These are phyloP conservation scores for Amiota mariae DNA, from an alignment of 2,888 invertebrate genomes.

Conservation along the genomic window DNA sequence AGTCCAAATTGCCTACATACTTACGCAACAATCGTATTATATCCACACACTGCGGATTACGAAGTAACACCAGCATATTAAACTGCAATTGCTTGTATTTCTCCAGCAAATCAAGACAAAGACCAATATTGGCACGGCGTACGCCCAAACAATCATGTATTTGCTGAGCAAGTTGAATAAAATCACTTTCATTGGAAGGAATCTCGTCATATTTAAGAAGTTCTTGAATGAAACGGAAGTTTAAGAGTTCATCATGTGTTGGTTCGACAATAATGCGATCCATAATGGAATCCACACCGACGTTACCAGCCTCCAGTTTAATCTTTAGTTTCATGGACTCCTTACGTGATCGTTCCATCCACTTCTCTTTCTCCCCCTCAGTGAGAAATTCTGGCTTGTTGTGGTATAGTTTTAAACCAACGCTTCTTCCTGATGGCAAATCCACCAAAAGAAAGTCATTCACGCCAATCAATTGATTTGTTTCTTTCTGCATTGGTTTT, in stretches of 20 bases:
- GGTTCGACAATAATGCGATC: constrained; percentile 79
- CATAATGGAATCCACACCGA: constrained; percentile 76
- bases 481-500: too few relatives aligned
- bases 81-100: constrained; percentile 74
- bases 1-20: constrained; percentile 85
- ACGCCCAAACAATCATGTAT: constrained; percentile 71
- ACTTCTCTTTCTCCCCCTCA: constrained; percentile 77
- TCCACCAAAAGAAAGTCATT: constrained; percentile 78
- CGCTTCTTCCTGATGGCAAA: constrained; percentile 78
- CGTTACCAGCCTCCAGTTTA: constrained; percentile 77
- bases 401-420: constrained; percentile 80
- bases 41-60: constrained; percentile 85
- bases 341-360: constrained; percentile 79
- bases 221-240: constrained; percentile 67
- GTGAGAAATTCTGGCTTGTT: constrained; percentile 77
- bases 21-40: constrained; percentile 84
- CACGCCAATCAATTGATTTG: too few relatives aligned
- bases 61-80: constrained; percentile 84
- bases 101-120: constrained; percentile 81
- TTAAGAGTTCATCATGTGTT: constrained; percentile 58
- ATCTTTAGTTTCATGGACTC: constrained; percentile 79
- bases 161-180: constrained; percentile 67
- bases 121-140: constrained; percentile 79
- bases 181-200: constrained; percentile 67
- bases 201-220: constrained; percentile 69